These are phyloP conservation scores for Schizaphis graminum DNA, from an alignment of 2,888 invertebrate genomes.

Conservation along the genomic window DNA sequence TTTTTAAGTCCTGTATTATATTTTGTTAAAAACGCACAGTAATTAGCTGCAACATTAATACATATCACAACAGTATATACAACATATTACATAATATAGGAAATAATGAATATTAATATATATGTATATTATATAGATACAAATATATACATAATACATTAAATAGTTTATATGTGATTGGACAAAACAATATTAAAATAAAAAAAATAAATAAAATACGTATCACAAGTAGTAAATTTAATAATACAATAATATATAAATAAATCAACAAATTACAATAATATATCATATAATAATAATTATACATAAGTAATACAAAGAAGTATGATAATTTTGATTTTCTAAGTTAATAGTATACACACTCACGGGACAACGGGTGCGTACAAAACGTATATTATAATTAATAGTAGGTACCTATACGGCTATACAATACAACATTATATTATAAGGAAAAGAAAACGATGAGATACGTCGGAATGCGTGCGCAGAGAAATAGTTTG, in stretches of 20 bases:
- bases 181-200: background rate
- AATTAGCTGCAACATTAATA: background rate
- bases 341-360: background rate
- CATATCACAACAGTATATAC: background rate
- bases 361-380: background rate
- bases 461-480: slow-evolving; percentile 17
- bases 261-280: slow-evolving; percentile 46
- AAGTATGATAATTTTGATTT: slow-evolving; percentile 52
- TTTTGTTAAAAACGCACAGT: background rate
- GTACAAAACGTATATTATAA: background rate
- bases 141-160: no score
- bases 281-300: background rate
- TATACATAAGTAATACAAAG: background rate
- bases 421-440: background rate
- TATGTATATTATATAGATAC: background rate
- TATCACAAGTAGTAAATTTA: slow-evolving; percentile 46
- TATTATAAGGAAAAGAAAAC: slow-evolving; percentile 12
- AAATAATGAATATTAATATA: background rate
- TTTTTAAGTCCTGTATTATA: background rate
- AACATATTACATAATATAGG: background rate
- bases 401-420: slow-evolving; percentile 1
- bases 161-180: background rate
- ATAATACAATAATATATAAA: slow-evolving; percentile 32
- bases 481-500: background rate
- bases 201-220: background rate